phyloP scores from a whole-genome alignment of 2,113 vertebrate species.

The Alexandromys fortis region DNA sequence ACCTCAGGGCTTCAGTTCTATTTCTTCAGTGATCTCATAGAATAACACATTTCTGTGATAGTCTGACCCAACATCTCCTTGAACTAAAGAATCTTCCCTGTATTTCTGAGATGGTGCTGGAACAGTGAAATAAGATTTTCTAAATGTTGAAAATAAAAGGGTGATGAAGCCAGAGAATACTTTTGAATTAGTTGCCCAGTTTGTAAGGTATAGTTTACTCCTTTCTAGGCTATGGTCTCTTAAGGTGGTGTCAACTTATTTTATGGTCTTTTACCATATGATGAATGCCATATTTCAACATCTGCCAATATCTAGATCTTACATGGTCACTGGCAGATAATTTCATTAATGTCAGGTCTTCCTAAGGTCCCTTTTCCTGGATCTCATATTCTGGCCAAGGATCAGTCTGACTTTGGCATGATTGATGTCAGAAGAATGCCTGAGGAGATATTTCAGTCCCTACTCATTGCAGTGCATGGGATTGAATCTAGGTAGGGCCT shows the following conservation, averaged over 20 bases:
- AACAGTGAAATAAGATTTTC: conserved; percentile 27
- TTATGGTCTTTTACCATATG: neutral
- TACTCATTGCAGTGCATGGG: neutral
- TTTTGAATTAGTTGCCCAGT: neutral
- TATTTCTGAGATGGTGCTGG: neutral
- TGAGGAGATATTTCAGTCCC: neutral
- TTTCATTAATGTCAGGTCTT: neutral
- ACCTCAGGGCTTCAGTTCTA: neutral
- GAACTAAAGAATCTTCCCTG: neutral
- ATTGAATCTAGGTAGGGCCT: neutral
- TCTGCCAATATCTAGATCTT: neutral
- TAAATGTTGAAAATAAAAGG: neutral
- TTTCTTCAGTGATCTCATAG: conserved; percentile 1
- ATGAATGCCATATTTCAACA: neutral
- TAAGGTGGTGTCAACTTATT: neutral
- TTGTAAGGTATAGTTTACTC: neutral
- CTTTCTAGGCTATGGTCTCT: neutral
- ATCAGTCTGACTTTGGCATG: conserved; percentile 9
- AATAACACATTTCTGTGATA: conserved; percentile 35
- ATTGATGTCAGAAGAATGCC: neutral
- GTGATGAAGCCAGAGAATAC: neutral
- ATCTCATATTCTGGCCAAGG: conserved; percentile 8
- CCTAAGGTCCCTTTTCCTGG: neutral
- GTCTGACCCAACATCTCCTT: neutral
- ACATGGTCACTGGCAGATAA: neutral